These are phyloP conservation scores for Dinoponera quadriceps DNA, from an alignment of 1,140 invertebrate genomes.

Conservation along the genomic window DNA sequence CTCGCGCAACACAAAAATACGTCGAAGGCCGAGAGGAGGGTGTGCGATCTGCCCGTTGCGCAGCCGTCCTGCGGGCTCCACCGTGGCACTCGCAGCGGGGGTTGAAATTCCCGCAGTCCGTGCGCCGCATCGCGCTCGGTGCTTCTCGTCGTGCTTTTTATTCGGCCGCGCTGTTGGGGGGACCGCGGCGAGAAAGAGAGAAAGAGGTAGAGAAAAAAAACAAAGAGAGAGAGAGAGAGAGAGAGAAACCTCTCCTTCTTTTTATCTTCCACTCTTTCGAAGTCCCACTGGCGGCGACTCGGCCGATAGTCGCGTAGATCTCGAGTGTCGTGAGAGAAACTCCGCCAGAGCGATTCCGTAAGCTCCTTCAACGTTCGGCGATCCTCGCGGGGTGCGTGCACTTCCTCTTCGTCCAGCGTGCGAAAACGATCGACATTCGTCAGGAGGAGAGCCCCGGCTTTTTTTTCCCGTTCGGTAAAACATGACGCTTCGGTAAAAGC, in stretches of 20 bases:
- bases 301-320: slow-evolving; percentile 53
- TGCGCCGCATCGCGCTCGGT: slow-evolving; percentile 38
- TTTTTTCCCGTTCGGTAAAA: background rate
- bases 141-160: slow-evolving; percentile 69
- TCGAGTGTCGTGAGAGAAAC: slow-evolving; percentile 79
- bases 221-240: too few species aligned
- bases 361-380: background rate
- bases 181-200: background rate
- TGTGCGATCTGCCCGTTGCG: slow-evolving; percentile 22
- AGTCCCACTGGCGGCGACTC: slow-evolving; percentile 34
- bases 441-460: too few species aligned
- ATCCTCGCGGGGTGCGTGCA: background rate
- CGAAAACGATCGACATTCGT: background rate
- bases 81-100: slow-evolving; percentile 65
- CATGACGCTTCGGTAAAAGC: background rate
- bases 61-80: background rate
- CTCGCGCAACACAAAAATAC: slow-evolving; percentile 69
- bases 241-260: slow-evolving; percentile 70
- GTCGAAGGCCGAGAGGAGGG: slow-evolving; percentile 39
- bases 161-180: slow-evolving; percentile 80
- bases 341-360: slow-evolving; percentile 10
- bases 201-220: slow-evolving; percentile 24
- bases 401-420: background rate
- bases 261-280: slow-evolving; percentile 38
- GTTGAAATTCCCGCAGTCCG: slow-evolving; percentile 72